These are phyloP conservation scores for Cremastinae sp. DNA, from an alignment of 2,888 invertebrate genomes.

Conservation along the genomic window DNA sequence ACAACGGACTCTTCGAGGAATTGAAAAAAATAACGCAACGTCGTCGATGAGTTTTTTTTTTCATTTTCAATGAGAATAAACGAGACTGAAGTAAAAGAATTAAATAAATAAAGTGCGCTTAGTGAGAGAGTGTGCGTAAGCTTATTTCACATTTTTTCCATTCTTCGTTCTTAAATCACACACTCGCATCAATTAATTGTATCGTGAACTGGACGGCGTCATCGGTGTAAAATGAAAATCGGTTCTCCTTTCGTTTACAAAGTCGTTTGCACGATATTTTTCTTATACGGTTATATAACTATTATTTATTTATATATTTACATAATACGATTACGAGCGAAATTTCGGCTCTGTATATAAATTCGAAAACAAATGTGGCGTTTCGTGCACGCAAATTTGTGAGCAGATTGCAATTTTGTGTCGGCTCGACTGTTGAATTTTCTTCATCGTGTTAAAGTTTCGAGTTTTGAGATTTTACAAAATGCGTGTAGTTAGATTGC, in stretches of 20 bases:
- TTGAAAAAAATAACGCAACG: slow-evolving; percentile 11
- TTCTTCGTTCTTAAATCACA: slow-evolving; percentile 6
- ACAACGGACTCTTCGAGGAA: not conserved
- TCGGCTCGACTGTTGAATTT: no score
- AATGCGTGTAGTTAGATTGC: slow-evolving; percentile 46
- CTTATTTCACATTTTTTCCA: slow-evolving; percentile 16
- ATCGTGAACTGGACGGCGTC: slow-evolving; percentile 58
- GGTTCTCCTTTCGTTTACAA: slow-evolving; percentile 36
- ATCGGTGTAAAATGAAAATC: slow-evolving; percentile 45
- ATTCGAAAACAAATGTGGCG: slow-evolving; percentile 29
- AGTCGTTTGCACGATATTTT: slow-evolving; percentile 15
- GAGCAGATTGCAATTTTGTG: slow-evolving; percentile 40
- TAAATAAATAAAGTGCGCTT: slow-evolving; percentile 26
- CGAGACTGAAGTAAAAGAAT: slow-evolving; percentile 5
- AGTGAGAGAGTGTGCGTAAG: slow-evolving; percentile 45
- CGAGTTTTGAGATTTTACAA: slow-evolving; percentile 22
- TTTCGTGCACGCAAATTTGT: slow-evolving; percentile 30
- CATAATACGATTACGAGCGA: slow-evolving; percentile 26
- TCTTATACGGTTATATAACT: slow-evolving; percentile 18
- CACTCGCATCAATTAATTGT: slow-evolving; percentile 21
- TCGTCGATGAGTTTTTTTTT: slow-evolving; percentile 17
- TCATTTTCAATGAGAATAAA: not conserved
- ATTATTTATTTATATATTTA: slow-evolving; percentile 29
- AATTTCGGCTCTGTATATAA: slow-evolving; percentile 39
- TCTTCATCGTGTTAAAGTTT: slow-evolving; percentile 54